Evolutionary conservation across 2,797 vertebrate genomes (phyloP).

Genomic region (Myoxocephalus aenaeus): DNA sequence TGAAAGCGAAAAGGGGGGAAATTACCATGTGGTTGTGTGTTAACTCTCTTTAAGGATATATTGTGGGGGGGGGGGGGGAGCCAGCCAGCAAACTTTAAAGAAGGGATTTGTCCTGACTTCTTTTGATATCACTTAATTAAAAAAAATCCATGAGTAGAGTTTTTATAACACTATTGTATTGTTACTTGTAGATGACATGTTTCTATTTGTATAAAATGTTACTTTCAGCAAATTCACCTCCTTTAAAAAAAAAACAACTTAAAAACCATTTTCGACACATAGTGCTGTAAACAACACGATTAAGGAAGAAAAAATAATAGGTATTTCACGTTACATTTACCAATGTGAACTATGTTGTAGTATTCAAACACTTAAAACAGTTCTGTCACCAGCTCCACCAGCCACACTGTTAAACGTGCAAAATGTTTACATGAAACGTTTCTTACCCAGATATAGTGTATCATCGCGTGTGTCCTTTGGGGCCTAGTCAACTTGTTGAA

Average conservation of each 20-base stretch:
- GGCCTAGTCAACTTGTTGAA: background rate
- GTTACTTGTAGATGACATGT: background rate
- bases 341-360: background rate
- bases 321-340: background rate
- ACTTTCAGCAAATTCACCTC: background rate
- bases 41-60: background rate
- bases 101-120: background rate
- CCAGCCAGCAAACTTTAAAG: background rate
- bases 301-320: background rate
- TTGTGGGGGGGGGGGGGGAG: background rate
- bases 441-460: background rate
- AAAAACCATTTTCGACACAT: background rate
- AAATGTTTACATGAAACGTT: background rate
- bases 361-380: background rate
- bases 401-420: too few species aligned
- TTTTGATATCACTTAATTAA: background rate
- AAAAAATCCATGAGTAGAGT: background rate
- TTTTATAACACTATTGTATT: background rate
- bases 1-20: background rate
- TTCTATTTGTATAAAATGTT: background rate
- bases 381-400: background rate
- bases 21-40: background rate
- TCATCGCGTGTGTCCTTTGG: background rate
- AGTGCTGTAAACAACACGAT: background rate
- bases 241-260: too few species aligned